A percentile compares a stretch with the other conserved stretches of the same genome.
These are phyloP conservation scores for Naja naja DNA, from an alignment of 2,113 vertebrate genomes.

Conservation along the genomic window DNA sequence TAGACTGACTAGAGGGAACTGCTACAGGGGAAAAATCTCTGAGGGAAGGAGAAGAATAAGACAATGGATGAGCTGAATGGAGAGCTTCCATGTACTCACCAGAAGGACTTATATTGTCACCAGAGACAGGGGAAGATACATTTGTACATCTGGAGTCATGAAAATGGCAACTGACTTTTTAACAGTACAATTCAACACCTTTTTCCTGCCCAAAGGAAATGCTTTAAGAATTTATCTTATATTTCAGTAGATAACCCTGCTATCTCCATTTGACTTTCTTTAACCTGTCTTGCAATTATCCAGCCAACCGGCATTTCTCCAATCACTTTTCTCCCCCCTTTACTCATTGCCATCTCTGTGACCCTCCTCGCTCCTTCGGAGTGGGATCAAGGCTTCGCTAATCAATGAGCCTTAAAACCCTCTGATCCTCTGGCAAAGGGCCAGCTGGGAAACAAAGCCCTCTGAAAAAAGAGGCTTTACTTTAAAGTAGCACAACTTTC, in stretches of 20 bases:
- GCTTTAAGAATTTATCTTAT: background rate
- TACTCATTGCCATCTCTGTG: background rate
- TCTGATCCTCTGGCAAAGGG: background rate
- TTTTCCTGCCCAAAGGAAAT: background rate
- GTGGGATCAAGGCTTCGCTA: background rate
- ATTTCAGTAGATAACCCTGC: background rate
- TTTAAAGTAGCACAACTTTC: constrained; percentile 50
- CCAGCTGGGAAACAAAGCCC: background rate
- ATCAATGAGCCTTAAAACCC: background rate
- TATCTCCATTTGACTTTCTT: background rate
- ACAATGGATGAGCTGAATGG: background rate
- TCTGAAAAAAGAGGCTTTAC: constrained; percentile 25
- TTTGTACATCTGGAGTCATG: background rate
- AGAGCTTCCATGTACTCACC: background rate
- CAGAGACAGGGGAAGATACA: background rate
- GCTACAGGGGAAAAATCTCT: background rate
- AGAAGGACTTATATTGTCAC: background rate
- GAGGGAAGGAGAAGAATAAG: background rate
- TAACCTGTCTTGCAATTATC: background rate
- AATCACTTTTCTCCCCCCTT: background rate
- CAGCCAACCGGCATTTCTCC: background rate
- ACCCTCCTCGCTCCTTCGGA: background rate
- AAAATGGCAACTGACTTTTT: background rate
- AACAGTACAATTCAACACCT: background rate
- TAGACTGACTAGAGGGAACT: too few species aligned